Conservation (phyloP, 2,888 invertebrate genomes). For the Hemicrepidius hirtus region DNA sequence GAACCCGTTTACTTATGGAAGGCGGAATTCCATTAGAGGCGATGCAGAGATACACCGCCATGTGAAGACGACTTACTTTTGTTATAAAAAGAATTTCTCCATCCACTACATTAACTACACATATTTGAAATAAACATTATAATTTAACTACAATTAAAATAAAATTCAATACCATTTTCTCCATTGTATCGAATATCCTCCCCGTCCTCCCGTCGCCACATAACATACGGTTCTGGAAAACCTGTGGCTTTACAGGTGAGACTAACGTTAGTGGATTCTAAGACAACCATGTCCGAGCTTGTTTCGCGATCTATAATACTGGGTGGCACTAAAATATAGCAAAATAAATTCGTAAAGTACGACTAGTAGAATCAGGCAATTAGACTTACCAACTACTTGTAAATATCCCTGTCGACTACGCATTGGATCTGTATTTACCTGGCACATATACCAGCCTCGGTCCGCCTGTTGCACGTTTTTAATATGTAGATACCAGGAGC, state of each 20-base stretch:
- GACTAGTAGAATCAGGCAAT: not conserved
- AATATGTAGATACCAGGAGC: constrained; percentile 94
- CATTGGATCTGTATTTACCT: constrained; percentile 96
- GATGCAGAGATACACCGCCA: constrained; percentile 95
- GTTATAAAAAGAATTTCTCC: constrained; percentile 90
- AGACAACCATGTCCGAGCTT: constrained; percentile 92
- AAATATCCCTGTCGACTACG: constrained; percentile 91
- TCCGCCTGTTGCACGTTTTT: constrained; percentile 91
- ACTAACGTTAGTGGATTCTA: constrained; percentile 92
- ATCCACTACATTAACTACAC: constrained; percentile 89
- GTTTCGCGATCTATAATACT: constrained; percentile 92
- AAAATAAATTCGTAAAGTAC: constrained; percentile 33
- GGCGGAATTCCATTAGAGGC: constrained; percentile 95
- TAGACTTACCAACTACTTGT: constrained; percentile 89
- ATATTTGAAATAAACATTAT: constrained; percentile 13
- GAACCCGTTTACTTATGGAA: constrained; percentile 89
- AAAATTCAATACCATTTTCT: constrained; percentile 80
- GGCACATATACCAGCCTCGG: constrained; percentile 95
- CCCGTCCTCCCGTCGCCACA: constrained; percentile 94
- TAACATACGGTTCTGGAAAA: constrained; percentile 93
- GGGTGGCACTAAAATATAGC: constrained; percentile 85
- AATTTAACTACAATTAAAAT: constrained; percentile 27
- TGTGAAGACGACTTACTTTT: constrained; percentile 92
- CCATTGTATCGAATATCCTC: constrained; percentile 92
- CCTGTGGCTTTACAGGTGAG: constrained; percentile 91